Conservation (phyloP, 2,888 invertebrate species). For the Noctua comes region DNA sequence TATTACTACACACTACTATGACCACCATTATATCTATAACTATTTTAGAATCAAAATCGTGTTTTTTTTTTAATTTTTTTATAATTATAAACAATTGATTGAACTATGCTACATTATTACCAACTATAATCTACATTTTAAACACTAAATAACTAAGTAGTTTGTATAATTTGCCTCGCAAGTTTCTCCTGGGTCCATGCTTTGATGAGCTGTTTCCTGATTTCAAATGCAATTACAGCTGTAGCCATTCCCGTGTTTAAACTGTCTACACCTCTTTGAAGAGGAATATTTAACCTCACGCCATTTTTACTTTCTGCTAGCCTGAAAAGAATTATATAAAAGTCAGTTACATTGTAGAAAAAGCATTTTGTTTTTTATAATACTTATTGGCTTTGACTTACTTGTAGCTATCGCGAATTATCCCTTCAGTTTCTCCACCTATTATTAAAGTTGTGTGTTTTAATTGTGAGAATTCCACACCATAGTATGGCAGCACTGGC, state of each 20-base stretch:
- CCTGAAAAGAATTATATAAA: constrained; percentile 71
- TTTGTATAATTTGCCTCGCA: constrained; percentile 67
- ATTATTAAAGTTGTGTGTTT: constrained; percentile 93
- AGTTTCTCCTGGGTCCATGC: constrained; percentile 76
- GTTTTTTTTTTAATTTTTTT: too few species aligned
- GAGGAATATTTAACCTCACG: constrained; percentile 94
- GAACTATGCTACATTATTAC: constrained; percentile 36
- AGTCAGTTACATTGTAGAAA: neutral
- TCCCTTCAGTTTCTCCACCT: constrained; percentile 97
- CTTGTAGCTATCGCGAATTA: constrained; percentile 93
- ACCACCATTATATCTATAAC: neutral
- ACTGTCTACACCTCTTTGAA: constrained; percentile 94
- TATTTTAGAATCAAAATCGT: constrained; percentile 27
- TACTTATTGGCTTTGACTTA: constrained; percentile 69
- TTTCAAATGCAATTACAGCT: constrained; percentile 96
- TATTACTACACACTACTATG: neutral
- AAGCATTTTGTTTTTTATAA: neutral
- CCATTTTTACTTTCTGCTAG: constrained; percentile 91
- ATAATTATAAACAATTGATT: constrained; percentile 33
- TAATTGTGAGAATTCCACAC: constrained; percentile 88
- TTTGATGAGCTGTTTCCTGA: constrained; percentile 92
- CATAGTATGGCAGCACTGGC: constrained; percentile 92
- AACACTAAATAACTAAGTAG: constrained; percentile 60
- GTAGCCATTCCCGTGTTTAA: constrained; percentile 96
- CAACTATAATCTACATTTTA: constrained; percentile 28